A percentile compares a stretch with the other conserved stretches of the same genome.
Conservation (phyloP, 2,113 vertebrate species). For the Ceyx cyanopectus region DNA sequence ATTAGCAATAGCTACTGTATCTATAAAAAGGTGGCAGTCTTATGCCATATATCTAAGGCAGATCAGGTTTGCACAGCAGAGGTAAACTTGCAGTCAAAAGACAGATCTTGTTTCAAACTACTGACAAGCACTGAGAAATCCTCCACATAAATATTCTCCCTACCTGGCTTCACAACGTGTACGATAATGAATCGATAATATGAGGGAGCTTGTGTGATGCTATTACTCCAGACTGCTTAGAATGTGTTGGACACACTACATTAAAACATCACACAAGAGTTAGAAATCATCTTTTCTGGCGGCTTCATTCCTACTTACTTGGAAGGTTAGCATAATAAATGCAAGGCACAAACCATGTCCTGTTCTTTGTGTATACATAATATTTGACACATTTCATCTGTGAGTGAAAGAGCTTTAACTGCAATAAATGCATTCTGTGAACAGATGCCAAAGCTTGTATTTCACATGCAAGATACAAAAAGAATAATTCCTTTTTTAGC, state of each 20-base stretch:
- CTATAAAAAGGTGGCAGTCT: conserved; percentile 28
- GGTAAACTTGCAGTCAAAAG: conserved; percentile 30
- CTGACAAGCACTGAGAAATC: conserved; percentile 13
- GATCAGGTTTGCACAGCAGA: conserved; percentile 13
- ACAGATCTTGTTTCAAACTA: not conserved
- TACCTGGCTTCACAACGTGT: not conserved
- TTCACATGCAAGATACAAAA: not conserved
- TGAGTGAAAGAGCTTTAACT: not conserved
- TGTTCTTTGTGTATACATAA: not conserved
- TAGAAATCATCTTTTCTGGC: not conserved
- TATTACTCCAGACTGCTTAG: conserved; percentile 15
- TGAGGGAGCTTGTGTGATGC: not conserved
- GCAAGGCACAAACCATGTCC: not conserved
- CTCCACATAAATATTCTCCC: not conserved
- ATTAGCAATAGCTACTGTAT: not conserved
- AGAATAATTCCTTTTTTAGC: not conserved
- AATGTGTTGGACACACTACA: not conserved
- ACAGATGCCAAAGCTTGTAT: not conserved
- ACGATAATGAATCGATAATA: not conserved
- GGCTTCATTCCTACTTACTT: not conserved
- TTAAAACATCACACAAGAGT: conserved; percentile 23
- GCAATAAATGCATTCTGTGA: not conserved
- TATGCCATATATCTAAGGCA: conserved; percentile 26
- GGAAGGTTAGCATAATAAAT: conserved; percentile 3
- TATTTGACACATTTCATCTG: not conserved